phyloP scores from a whole-genome alignment of 1,140 invertebrate genomes.

The Zelostemma sp. region DNA sequence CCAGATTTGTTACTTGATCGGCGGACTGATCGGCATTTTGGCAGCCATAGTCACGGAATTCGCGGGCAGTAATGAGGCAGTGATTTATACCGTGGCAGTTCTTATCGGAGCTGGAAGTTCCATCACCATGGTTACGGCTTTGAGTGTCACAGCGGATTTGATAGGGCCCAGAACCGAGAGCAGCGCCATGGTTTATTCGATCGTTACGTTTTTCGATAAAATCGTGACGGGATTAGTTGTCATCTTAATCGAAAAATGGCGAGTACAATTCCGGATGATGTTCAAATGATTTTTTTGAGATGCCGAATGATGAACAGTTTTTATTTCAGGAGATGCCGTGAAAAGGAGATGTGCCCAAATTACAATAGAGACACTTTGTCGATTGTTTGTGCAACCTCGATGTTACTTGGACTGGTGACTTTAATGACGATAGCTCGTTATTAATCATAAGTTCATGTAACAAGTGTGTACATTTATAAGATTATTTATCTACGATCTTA shows the following conservation, averaged over 20 bases:
- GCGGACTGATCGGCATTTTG: slow-evolving; percentile 58
- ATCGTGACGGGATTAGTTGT: slow-evolving; percentile 90
- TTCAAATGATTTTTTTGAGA: too few relatives aligned
- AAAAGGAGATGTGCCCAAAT: slow-evolving; percentile 75
- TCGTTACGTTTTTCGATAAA: slow-evolving; percentile 96
- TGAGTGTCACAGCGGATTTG: slow-evolving; percentile 92
- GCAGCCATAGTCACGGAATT: slow-evolving; percentile 58
- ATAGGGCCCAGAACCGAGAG: slow-evolving; percentile 90
- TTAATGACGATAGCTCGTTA: not conserved
- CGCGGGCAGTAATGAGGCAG: slow-evolving; percentile 40
- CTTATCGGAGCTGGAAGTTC: slow-evolving; percentile 84
- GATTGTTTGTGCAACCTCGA: slow-evolving; percentile 81
- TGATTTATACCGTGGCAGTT: slow-evolving; percentile 61
- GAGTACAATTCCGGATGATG: slow-evolving; percentile 55
- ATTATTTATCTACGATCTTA: too few relatives aligned
- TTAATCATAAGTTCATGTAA: too few relatives aligned
- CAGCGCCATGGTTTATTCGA: slow-evolving; percentile 92
- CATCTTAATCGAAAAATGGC: slow-evolving; percentile 86
- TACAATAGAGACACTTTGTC: slow-evolving; percentile 84
- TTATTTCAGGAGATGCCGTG: slow-evolving; percentile 75
- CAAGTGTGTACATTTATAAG: too few relatives aligned
- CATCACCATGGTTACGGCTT: slow-evolving; percentile 88
- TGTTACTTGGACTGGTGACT: slow-evolving; percentile 75
- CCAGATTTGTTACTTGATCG: slow-evolving; percentile 62
- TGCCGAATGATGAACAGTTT: too few relatives aligned